phyloP scores from a whole-genome alignment of 2,888 invertebrate species.

The Cryptocephalus primarius region DNA sequence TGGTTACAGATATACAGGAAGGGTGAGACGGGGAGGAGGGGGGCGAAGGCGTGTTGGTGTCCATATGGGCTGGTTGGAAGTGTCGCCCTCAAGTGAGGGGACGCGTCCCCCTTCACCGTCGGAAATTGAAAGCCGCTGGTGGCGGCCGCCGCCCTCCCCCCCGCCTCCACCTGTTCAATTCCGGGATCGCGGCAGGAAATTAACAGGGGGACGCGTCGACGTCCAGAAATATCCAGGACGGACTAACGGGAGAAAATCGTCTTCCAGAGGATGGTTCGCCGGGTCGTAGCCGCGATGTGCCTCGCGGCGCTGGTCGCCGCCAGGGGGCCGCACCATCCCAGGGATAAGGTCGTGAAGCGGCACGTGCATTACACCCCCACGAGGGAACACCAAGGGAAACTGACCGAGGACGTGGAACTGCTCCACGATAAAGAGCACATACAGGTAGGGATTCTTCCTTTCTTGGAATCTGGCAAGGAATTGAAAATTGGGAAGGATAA shows the following conservation, averaged over 20 bases:
- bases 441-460: constrained; percentile 42
- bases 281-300: too few relatives aligned
- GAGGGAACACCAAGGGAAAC: constrained; percentile 40
- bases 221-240: too few relatives aligned
- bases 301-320: constrained; percentile 6
- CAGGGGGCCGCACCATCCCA: constrained; percentile 56
- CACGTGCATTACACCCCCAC: constrained; percentile 52
- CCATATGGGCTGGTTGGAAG: constrained; percentile 3
- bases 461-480: not conserved
- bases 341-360: constrained; percentile 37
- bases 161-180: too few relatives aligned
- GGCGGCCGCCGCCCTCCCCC: constrained; percentile 2
- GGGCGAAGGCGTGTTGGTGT: constrained; percentile 5
- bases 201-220: too few relatives aligned
- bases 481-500: not conserved
- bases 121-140: constrained; percentile 2
- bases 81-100: constrained; percentile 4
- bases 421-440: constrained; percentile 55
- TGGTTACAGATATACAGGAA: constrained; percentile 17
- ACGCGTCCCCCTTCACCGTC: not conserved
- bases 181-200: too few relatives aligned
- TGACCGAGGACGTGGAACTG: constrained; percentile 59
- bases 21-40: too few relatives aligned
- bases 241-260: too few relatives aligned
- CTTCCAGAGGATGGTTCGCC: too few relatives aligned